Conservation (phyloP, 2,113 vertebrate species). For the Chaetodon trifascialis region DNA sequence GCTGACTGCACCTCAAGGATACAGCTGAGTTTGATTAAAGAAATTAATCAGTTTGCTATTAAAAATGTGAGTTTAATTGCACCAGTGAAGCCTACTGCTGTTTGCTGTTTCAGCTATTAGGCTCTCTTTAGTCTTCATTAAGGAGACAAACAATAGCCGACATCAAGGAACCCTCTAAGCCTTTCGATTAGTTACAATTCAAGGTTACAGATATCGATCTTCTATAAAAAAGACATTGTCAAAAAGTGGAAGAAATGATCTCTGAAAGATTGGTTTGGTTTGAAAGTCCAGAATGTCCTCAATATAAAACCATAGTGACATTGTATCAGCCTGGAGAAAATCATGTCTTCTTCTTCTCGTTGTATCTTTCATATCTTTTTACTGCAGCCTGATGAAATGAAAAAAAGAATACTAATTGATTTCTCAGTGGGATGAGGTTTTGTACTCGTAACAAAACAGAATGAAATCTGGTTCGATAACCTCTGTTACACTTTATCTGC, state of each 20-base stretch:
- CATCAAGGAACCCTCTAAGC: conserved; percentile 31
- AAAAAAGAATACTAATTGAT: conserved; percentile 55
- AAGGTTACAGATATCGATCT: conserved; percentile 42
- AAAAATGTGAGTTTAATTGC: conserved; percentile 64
- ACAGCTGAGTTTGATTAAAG: conserved; percentile 67
- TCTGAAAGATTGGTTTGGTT: background rate
- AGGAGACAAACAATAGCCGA: conserved; percentile 29
- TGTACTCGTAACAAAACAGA: conserved; percentile 40
- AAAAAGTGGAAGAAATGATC: conserved; percentile 32
- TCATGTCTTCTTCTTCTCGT: conserved; percentile 22
- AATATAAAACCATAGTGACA: conserved; percentile 28
- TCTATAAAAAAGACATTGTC: conserved; percentile 32
- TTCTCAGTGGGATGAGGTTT: conserved; percentile 43
- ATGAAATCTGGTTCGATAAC: conserved; percentile 45
- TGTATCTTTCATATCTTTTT: conserved; percentile 36
- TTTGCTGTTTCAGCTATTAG: conserved; percentile 65
- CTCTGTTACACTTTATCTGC: conserved; percentile 44
- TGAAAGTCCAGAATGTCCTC: conserved; percentile 18
- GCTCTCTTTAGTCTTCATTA: conserved; percentile 70
- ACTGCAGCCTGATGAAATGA: conserved; percentile 55
- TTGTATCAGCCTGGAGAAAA: conserved; percentile 29
- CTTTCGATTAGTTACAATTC: conserved; percentile 50
- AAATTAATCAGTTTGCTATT: conserved; percentile 71
- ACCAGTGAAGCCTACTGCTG: conserved; percentile 36
- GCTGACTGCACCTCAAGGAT: conserved; percentile 64